Conservation (phyloP, 1,140 invertebrate species). For the Saccostrea cuccullata region DNA sequence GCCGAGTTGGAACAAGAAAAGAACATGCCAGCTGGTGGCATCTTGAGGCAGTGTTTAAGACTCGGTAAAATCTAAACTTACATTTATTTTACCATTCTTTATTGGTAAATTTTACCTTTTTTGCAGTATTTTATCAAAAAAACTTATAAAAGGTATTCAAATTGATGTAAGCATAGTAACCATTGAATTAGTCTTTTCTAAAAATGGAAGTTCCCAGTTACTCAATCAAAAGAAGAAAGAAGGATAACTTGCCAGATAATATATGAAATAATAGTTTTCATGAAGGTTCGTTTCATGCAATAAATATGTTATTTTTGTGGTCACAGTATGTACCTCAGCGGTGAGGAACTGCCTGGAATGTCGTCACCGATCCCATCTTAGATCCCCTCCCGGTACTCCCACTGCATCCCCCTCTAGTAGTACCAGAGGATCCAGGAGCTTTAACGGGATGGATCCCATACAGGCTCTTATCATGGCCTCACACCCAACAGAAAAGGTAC, state of each 20-base stretch:
- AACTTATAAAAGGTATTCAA: no score
- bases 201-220: no score
- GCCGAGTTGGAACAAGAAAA: conserved; percentile 99
- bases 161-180: no score
- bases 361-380: conserved; percentile 86
- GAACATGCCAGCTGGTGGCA: conserved; percentile 99
- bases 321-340: conserved; percentile 95
- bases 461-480: conserved; percentile 92
- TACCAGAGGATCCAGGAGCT: conserved; percentile 51
- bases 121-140: no score
- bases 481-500: conserved; percentile 92
- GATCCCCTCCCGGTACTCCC: conserved; percentile 79
- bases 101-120: no score
- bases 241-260: no score
- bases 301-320: not conserved
- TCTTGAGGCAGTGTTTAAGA: conserved; percentile 96
- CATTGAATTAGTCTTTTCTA: no score
- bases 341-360: conserved; percentile 99
- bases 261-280: no score
- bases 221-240: no score
- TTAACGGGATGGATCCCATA: conserved; percentile 78
- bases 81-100: no score
- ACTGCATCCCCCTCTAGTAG: conserved; percentile 63
- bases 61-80: conserved; percentile 84
- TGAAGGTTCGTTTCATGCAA: no score